Percentiles rank a stretch among this genome's conserved stretches.
phyloP scores from a whole-genome alignment of 2,888 invertebrate genomes.

The Corbicula japonica region DNA sequence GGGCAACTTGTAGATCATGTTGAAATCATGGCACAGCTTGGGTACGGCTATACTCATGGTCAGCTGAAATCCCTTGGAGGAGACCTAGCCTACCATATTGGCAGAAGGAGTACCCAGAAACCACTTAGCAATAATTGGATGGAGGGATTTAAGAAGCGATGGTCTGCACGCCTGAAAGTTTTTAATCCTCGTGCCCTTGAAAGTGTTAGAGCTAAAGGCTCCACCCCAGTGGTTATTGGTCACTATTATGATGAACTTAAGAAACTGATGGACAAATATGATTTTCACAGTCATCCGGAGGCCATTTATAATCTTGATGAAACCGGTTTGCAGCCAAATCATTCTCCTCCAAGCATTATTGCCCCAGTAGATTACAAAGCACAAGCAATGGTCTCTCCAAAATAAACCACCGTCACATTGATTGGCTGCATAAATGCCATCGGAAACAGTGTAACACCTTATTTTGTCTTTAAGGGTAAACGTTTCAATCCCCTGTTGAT shows the following conservation, averaged over 20 bases:
- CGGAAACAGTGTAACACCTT: conserved; percentile 33
- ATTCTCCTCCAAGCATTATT: conserved; percentile 40
- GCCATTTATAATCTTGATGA: conserved; percentile 49
- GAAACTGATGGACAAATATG: conserved; percentile 29
- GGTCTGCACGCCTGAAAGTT: conserved; percentile 26
- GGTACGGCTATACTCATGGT: conserved; percentile 23
- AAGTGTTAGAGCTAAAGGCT: conserved; percentile 21
- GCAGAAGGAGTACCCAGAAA: neutral
- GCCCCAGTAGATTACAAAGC: conserved; percentile 14
- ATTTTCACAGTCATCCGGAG: conserved; percentile 34
- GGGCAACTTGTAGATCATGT: conserved; percentile 11
- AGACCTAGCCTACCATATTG: conserved; percentile 22
- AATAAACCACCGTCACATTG: conserved; percentile 30
- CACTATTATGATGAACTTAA: conserved; percentile 42
- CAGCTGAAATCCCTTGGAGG: conserved; percentile 22
- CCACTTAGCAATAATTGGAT: neutral
- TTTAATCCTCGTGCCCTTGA: conserved; percentile 22
- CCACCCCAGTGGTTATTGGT: conserved; percentile 23
- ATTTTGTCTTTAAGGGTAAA: conserved; percentile 35
- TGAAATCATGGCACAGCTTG: conserved; percentile 23
- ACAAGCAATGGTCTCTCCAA: conserved; percentile 37
- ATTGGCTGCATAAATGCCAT: too few relatives aligned
- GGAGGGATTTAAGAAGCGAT: conserved; percentile 5
- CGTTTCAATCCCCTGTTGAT: conserved; percentile 20
- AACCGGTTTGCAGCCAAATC: conserved; percentile 34